Conservation (phyloP, 2,113 vertebrate genomes). For the Psilopogon haemacephalus region DNA sequence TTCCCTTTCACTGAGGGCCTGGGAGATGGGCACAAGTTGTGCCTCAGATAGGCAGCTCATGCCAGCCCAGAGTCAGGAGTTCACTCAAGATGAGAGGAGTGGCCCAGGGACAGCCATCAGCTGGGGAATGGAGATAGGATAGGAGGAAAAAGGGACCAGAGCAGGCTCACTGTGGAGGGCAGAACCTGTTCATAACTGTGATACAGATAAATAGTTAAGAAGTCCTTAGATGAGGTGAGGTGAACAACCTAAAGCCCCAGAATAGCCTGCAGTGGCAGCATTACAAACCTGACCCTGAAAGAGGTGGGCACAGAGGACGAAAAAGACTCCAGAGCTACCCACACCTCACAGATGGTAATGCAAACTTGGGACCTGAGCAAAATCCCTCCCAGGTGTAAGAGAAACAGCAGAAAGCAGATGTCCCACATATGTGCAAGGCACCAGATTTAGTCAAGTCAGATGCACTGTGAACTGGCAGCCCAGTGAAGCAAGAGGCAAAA, state of each 20-base stretch:
- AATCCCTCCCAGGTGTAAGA: background rate
- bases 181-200: background rate
- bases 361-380: background rate
- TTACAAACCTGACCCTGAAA: fast-evolving
- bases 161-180: background rate
- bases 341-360: background rate
- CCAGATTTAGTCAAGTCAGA: background rate
- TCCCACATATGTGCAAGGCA: fast-evolving
- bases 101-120: background rate
- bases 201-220: background rate
- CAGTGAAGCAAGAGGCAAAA: background rate
- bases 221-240: background rate
- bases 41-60: background rate
- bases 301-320: background rate
- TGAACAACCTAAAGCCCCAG: no score
- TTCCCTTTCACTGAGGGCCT: background rate
- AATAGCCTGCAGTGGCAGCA: background rate
- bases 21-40: fast-evolving
- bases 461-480: fast-evolving
- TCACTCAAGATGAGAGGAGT: background rate
- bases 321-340: background rate
- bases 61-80: background rate
- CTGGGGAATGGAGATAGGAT: fast-evolving
- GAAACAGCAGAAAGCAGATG: background rate
- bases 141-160: background rate